A percentile compares a stretch with the other conserved stretches of the same genome.
Evolutionary conservation across 2,888 invertebrate genomes (phyloP).

Genomic region (Agrochola lota): DNA sequence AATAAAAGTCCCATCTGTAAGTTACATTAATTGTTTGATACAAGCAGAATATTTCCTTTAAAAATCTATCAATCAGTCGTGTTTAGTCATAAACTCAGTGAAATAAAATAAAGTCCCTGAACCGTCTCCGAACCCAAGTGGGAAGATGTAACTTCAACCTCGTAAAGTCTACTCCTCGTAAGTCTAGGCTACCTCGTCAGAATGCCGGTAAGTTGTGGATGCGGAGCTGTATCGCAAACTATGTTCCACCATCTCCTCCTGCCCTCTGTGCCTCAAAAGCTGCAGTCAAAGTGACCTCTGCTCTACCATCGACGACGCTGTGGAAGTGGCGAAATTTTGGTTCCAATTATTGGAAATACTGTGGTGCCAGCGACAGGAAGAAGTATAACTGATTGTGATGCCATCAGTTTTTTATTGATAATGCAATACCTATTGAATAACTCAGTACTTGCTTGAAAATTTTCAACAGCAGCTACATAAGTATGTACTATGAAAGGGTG

Average conservation of each 20-base stretch:
- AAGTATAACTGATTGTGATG: not conserved
- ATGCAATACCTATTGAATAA: not conserved
- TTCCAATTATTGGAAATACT: not conserved
- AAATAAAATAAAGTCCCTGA: too few species aligned
- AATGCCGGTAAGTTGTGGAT: too few species aligned
- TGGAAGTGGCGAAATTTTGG: not conserved
- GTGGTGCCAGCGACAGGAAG: not conserved
- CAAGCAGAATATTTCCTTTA: not conserved
- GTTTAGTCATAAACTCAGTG: not conserved
- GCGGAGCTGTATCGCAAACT: not conserved
- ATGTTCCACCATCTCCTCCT: not conserved
- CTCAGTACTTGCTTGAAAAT: not conserved
- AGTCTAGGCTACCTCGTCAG: not conserved
- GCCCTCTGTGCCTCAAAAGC: not conserved
- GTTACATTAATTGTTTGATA: not conserved
- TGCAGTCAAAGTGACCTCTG: not conserved
- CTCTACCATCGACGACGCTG: not conserved
- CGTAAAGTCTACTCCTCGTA: too few species aligned
- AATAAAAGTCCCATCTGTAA: too few species aligned
- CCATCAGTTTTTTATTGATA: not conserved
- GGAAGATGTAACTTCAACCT: too few species aligned
- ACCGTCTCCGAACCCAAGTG: too few species aligned
- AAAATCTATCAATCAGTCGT: not conserved
- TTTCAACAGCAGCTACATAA: not conserved
- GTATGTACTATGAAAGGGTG: too few species aligned